phyloP scores from a whole-genome alignment of 64 coral and sea anemone genomes.

The Actinia tenebrosa region DNA sequence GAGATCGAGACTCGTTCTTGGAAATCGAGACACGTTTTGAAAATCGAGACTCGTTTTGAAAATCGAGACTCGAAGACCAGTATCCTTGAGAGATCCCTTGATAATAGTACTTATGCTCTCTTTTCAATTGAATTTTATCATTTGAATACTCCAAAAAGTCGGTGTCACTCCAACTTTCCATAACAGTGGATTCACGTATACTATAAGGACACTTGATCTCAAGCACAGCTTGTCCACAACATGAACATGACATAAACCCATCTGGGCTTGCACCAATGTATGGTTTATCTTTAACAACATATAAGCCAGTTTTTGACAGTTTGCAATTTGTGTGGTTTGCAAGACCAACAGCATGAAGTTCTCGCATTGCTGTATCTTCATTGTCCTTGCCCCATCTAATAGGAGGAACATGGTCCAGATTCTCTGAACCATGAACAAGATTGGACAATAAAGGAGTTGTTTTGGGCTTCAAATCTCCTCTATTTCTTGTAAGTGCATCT shows the following conservation, averaged over 20 bases:
- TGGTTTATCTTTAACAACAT: slow-evolving; percentile 17
- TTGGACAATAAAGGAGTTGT: slow-evolving; percentile 29
- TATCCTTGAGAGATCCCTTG: too few relatives aligned
- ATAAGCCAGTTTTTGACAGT: slow-evolving; percentile 34
- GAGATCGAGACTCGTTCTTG: too few relatives aligned
- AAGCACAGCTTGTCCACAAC: not conserved
- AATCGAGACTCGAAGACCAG: too few relatives aligned
- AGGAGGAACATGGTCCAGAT: slow-evolving; percentile 7
- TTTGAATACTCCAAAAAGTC: slow-evolving; percentile 9
- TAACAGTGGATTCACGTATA: too few relatives aligned
- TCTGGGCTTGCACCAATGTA: slow-evolving; percentile 48
- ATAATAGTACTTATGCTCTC: slow-evolving; percentile 17
- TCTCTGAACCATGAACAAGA: not conserved
- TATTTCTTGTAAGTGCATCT: not conserved
- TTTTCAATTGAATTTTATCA: slow-evolving; percentile 1
- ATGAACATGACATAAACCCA: slow-evolving; percentile 18
- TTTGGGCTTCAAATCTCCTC: slow-evolving; percentile 1
- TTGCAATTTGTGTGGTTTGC: not conserved
- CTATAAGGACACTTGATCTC: slow-evolving; percentile 21
- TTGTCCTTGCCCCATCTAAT: slow-evolving; percentile 33
- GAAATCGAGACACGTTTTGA: too few relatives aligned
- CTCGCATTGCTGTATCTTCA: too few relatives aligned
- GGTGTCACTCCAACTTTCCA: not conserved
- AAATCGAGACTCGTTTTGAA: too few relatives aligned
- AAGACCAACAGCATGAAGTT: too few relatives aligned